These are phyloP conservation scores for Psylliodes chrysocephalus DNA, from an alignment of 2,888 invertebrate genomes.

Conservation along the genomic window DNA sequence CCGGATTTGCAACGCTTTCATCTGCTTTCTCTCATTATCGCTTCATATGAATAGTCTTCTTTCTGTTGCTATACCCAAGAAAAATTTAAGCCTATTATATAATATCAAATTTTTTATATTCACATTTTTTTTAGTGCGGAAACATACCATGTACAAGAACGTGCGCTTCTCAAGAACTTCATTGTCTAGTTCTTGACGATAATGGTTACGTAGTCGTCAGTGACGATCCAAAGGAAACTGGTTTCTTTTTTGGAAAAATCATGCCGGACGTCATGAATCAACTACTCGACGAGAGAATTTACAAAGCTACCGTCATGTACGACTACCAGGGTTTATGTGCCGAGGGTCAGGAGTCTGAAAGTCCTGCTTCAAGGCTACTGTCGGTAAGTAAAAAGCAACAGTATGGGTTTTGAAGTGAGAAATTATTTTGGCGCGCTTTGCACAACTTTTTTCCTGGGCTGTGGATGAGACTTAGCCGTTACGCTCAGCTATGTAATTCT, in stretches of 20 bases:
- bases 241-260: constrained; percentile 89
- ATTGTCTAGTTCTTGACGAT: constrained; percentile 88
- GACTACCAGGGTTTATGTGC: constrained; percentile 94
- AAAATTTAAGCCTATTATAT: no score
- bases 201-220: constrained; percentile 88
- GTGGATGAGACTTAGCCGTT: no score
- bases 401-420: no score
- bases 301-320: constrained; percentile 77
- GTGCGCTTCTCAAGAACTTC: constrained; percentile 75
- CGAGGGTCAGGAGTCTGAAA: constrained; percentile 72
- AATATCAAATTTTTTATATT: no score
- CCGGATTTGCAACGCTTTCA: no score
- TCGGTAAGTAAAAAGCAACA: constrained; percentile 57
- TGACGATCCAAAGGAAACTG: constrained; percentile 71
- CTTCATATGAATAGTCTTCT: no score
- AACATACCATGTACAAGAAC: constrained; percentile 65
- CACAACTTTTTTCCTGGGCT: no score
- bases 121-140: constrained; percentile 47
- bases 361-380: constrained; percentile 57
- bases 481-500: no score
- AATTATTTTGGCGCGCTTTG: no score
- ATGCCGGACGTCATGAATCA: constrained; percentile 76
- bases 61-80: no score
- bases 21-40: no score
- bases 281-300: constrained; percentile 81